Percentiles rank a stretch among this genome's conserved stretches.
Conservation (phyloP, 2,113 vertebrate genomes). For the Mionectes macconnelli region DNA sequence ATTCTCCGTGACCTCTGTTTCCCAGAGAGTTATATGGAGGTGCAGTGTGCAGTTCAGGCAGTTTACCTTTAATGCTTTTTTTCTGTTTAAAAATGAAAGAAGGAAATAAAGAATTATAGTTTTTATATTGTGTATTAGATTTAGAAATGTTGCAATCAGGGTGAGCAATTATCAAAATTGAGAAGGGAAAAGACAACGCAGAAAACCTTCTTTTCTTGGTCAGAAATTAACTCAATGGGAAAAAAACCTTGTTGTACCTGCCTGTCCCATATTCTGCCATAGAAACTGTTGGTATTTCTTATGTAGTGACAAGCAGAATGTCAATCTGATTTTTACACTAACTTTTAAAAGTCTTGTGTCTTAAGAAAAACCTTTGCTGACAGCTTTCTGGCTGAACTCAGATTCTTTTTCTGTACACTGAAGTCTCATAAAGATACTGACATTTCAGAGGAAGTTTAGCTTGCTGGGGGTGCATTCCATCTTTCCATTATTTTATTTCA, state of each 20-base stretch:
- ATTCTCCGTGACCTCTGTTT: neutral
- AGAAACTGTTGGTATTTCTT: neutral
- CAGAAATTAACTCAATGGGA: neutral
- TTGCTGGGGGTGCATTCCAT: neutral
- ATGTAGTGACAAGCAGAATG: neutral
- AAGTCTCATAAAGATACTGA: neutral
- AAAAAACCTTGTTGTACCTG: neutral
- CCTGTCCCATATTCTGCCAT: neutral
- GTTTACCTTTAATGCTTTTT: neutral
- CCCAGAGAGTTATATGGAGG: rapidly evolving
- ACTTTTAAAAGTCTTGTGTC: neutral
- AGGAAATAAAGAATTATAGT: neutral
- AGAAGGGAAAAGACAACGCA: neutral
- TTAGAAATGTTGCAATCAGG: neutral
- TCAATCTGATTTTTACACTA: neutral
- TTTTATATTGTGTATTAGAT: neutral
- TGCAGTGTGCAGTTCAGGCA: neutral
- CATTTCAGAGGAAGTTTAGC: neutral
- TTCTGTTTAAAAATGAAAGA: neutral
- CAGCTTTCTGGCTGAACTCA: neutral
- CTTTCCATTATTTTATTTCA: neutral
- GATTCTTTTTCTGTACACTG: neutral
- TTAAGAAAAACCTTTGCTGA: neutral
- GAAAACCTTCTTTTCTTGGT: neutral
- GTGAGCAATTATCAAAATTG: neutral